Conservation (phyloP, 2,797 vertebrate species). For the Anisognathus igniventris region DNA sequence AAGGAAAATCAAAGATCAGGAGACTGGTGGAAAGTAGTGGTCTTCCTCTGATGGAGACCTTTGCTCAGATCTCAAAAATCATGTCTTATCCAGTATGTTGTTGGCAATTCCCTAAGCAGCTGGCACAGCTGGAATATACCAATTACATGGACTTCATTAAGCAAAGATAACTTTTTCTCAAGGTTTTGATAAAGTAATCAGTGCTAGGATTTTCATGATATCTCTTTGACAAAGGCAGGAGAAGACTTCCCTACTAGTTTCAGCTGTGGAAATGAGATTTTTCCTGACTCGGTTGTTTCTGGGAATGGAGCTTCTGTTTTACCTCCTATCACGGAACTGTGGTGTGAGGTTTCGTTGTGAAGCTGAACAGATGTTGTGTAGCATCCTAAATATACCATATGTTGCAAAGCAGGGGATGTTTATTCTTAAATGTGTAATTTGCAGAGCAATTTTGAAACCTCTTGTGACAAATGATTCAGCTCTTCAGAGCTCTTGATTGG, state of each 20-base stretch:
- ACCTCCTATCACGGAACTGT: background rate
- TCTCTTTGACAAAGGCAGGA: background rate
- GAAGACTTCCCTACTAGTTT: background rate
- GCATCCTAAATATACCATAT: background rate
- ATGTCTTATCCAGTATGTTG: background rate
- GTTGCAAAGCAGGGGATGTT: background rate
- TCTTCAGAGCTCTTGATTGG: background rate
- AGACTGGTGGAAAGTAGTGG: background rate
- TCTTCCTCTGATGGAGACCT: background rate
- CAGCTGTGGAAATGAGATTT: background rate
- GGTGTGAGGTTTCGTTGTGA: background rate
- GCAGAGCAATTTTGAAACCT: background rate
- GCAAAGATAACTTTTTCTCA: background rate
- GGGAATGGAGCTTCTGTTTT: background rate
- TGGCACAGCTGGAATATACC: background rate
- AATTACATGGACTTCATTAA: background rate
- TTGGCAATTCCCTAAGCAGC: background rate
- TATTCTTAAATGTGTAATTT: slow-evolving; percentile 21
- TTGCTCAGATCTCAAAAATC: background rate
- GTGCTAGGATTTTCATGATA: background rate
- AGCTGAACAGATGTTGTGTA: slow-evolving; percentile 3
- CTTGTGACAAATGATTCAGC: background rate
- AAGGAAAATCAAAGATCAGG: background rate
- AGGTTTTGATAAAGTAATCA: background rate
- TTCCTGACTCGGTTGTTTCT: background rate